Evolutionary conservation across 2,888 invertebrate genomes (phyloP).

Genomic region (Drosophila emarginata): DNA sequence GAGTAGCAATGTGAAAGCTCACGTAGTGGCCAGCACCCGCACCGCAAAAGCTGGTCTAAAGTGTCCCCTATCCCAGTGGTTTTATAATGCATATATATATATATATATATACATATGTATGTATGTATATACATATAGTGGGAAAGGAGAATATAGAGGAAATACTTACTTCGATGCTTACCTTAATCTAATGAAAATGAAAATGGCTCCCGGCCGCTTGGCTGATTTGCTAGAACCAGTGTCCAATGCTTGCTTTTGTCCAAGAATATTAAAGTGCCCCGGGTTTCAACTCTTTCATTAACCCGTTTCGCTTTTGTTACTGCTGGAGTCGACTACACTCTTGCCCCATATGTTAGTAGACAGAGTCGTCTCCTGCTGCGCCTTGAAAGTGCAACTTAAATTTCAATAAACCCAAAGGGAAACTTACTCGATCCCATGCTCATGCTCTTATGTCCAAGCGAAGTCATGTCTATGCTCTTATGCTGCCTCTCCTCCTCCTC

Average conservation of each 20-base stretch:
- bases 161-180: slow-evolving; percentile 37
- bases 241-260: not conserved
- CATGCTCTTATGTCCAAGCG: slow-evolving; percentile 9
- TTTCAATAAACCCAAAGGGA: slow-evolving; percentile 44
- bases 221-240: slow-evolving; percentile 20
- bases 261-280: slow-evolving; percentile 41
- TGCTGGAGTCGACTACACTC: not conserved
- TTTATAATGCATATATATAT: not conserved
- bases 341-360: not conserved
- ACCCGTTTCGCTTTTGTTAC: slow-evolving; percentile 36
- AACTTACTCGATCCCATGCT: slow-evolving; percentile 8
- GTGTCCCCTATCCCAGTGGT: slow-evolving; percentile 17
- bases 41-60: slow-evolving; percentile 16
- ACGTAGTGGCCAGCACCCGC: slow-evolving; percentile 9
- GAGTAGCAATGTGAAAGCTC: slow-evolving; percentile 12
- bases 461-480: slow-evolving; percentile 1
- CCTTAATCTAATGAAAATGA: slow-evolving; percentile 65
- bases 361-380: slow-evolving; percentile 2
- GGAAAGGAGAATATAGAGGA: not conserved
- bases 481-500: slow-evolving; percentile 7
- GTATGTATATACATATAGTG: not conserved
- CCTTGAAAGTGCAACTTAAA: slow-evolving; percentile 43
- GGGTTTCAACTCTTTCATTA: slow-evolving; percentile 44
- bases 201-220: slow-evolving; percentile 45
- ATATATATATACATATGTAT: not conserved